Evolutionary conservation across 2,113 vertebrate genomes (phyloP).

Genomic region (Noturus placidus): DNA sequence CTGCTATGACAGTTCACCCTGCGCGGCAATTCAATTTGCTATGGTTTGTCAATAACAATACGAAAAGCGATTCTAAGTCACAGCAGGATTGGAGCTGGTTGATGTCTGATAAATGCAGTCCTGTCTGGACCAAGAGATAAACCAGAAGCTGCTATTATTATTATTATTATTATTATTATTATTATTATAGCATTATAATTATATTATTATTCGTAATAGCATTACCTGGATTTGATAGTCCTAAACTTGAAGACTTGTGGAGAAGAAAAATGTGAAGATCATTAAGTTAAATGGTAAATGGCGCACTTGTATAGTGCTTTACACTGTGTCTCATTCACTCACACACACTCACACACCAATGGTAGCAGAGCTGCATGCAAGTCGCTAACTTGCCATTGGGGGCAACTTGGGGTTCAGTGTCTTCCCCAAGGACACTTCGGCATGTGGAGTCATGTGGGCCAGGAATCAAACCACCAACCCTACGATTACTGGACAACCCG

Average conservation of each 20-base stretch:
- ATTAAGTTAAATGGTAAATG: no score
- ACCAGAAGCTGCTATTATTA: slow-evolving; percentile 64
- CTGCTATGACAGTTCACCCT: slow-evolving; percentile 61
- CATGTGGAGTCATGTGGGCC: no score
- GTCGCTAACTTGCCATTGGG: no score
- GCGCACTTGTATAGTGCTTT: no score
- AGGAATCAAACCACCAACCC: no score
- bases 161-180: neutral
- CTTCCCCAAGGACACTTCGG: no score
- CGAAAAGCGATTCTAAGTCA: slow-evolving; percentile 56
- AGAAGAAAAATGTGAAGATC: neutral
- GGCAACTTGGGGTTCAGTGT: no score
- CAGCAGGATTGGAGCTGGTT: slow-evolving; percentile 51
- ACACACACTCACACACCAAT: no score
- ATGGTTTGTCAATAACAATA: slow-evolving; percentile 68
- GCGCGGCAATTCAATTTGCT: slow-evolving; percentile 65
- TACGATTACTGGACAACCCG: no score
- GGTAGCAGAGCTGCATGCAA: no score
- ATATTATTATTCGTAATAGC: neutral
- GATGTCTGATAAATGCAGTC: slow-evolving; percentile 67
- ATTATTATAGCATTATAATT: neutral
- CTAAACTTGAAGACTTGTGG: slow-evolving; percentile 53
- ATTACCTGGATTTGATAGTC: neutral
- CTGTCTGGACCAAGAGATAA: slow-evolving; percentile 71
- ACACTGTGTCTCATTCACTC: no score